phyloP scores from a whole-genome alignment of 2,797 vertebrate genomes.

The Trematomus bernacchii region DNA sequence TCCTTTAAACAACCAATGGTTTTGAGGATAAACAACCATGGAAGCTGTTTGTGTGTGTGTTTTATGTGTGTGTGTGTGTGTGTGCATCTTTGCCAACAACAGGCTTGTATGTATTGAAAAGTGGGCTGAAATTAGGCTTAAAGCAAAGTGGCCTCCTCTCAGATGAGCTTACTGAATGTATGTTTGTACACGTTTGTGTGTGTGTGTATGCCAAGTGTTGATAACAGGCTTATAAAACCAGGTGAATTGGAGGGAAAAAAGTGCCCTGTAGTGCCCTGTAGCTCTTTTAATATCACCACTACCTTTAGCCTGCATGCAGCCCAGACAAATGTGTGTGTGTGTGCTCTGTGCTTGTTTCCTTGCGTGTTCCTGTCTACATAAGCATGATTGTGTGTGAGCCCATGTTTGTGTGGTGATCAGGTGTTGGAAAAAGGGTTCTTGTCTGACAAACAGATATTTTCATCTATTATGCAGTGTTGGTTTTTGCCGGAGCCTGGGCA shows the following conservation, averaged over 20 bases:
- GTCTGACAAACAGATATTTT: conserved; percentile 69
- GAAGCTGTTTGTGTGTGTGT: conserved; percentile 10
- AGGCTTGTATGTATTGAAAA: conserved; percentile 43
- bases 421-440: conserved; percentile 48
- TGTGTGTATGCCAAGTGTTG: conserved; percentile 40
- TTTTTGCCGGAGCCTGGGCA: conserved; percentile 42
- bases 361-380: conserved; percentile 8
- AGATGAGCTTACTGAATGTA: conserved; percentile 31
- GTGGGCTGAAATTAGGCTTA: conserved; percentile 32
- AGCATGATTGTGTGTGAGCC: conserved; percentile 22
- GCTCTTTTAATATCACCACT: conserved; percentile 58
- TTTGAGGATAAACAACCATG: conserved; percentile 31
- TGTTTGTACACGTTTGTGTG: conserved; percentile 1
- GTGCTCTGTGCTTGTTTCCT: conserved; percentile 5
- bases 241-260: conserved; percentile 59
- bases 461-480: conserved; percentile 76
- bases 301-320: conserved; percentile 31
- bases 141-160: conserved; percentile 47
- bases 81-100: conserved; percentile 28
- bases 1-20: conserved; percentile 23
- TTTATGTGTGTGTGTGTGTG: conserved; percentile 19
- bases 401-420: conserved; percentile 46
- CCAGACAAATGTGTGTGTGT: conserved; percentile 10
- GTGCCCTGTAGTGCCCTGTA: conserved; percentile 59
- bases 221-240: conserved; percentile 73